Conservation (phyloP, 2,113 vertebrate species). For the Marmota monax region DNA sequence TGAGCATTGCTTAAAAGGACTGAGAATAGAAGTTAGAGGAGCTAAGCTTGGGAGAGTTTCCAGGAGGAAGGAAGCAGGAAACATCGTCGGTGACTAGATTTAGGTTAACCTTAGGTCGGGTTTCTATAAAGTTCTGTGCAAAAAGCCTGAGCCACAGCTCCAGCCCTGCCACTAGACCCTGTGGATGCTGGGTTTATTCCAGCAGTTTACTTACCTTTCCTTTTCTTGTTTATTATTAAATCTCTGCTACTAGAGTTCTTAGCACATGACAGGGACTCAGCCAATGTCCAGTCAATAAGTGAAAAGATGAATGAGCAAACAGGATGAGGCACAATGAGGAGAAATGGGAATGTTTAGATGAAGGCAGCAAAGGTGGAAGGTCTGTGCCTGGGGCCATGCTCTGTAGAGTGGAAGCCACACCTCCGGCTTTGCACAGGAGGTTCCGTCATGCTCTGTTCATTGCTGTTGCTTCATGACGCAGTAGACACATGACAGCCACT, state of each 20-base stretch:
- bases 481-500: background rate
- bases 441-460: rapidly evolving
- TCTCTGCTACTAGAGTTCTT: background rate
- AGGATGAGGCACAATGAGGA: background rate
- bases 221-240: slow-evolving; percentile 58
- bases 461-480: background rate
- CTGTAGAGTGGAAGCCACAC: background rate
- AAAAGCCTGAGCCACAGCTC: background rate
- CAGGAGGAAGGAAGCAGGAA: background rate
- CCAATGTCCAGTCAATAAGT: slow-evolving; percentile 31
- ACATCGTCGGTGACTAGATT: background rate
- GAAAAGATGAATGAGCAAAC: slow-evolving; percentile 16
- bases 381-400: too few relatives aligned
- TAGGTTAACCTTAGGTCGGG: background rate
- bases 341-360: background rate
- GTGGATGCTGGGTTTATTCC: background rate
- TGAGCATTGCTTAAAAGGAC: background rate
- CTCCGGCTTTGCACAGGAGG: background rate
- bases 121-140: rapidly evolving
- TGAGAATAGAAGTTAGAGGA: background rate
- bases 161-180: background rate
- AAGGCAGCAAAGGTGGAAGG: background rate
- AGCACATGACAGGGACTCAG: background rate
- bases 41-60: background rate
- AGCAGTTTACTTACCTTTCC: slow-evolving; percentile 12